These are phyloP conservation scores for Bufo bufo DNA, from an alignment of 2,113 vertebrate genomes.

Conservation along the genomic window DNA sequence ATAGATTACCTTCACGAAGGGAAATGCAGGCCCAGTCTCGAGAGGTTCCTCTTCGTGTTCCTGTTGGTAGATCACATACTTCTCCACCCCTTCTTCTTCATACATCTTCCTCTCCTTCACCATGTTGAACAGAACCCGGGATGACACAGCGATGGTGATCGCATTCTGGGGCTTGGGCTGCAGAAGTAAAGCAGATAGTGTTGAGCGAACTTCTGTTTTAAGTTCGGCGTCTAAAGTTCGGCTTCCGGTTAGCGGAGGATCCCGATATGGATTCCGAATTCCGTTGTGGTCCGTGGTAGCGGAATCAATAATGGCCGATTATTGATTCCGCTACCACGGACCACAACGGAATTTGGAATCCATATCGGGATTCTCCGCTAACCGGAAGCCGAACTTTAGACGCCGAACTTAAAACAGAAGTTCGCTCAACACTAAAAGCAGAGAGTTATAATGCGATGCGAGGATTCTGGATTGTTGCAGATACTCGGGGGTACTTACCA, in stretches of 20 bases:
- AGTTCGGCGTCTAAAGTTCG: no score
- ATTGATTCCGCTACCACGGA: no score
- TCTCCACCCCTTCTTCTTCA: constrained; percentile 85
- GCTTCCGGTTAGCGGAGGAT: no score
- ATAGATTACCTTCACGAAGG: constrained; percentile 86
- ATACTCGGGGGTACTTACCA: constrained; percentile 70
- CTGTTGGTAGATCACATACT: constrained; percentile 85
- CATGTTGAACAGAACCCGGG: constrained; percentile 89
- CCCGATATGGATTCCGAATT: no score
- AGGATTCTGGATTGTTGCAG: background rate
- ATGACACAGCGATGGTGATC: constrained; percentile 91
- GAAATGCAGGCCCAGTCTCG: constrained; percentile 84
- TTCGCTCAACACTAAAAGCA: no score
- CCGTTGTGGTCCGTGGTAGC: no score
- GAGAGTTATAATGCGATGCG: background rate
- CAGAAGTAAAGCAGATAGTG: background rate
- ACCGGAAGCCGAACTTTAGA: no score
- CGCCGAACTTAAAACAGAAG: no score
- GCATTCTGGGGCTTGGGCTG: constrained; percentile 89
- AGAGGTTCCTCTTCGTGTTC: constrained; percentile 83
- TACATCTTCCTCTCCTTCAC: constrained; percentile 82
- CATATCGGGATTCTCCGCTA: no score
- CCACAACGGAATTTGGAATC: no score
- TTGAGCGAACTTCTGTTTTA: no score
- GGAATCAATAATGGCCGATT: no score